Evolutionary conservation across 2,797 vertebrate genomes (phyloP).

Genomic region (Serranus cabrilla): DNA sequence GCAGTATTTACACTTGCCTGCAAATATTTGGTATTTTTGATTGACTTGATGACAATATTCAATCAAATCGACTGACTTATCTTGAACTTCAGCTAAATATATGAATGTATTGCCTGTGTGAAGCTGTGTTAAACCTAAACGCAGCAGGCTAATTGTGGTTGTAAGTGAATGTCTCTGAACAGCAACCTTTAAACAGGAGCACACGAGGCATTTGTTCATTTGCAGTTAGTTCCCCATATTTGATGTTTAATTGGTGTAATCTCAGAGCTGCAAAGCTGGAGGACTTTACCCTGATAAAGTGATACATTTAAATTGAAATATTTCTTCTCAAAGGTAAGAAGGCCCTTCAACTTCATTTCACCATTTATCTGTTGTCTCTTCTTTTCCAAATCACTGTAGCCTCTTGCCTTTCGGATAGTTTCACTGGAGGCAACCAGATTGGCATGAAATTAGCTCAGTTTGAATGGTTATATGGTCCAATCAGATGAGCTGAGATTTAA

Average conservation of each 20-base stretch:
- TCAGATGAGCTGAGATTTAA: constrained; percentile 86
- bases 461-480: constrained; percentile 82
- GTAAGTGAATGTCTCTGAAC: constrained; percentile 15
- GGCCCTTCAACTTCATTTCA: constrained; percentile 73
- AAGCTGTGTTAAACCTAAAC: constrained; percentile 2
- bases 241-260: constrained; percentile 84
- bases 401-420: constrained; percentile 78
- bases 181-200: constrained; percentile 44
- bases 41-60: not conserved
- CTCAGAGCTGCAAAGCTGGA: constrained; percentile 69
- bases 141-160: constrained; percentile 16
- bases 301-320: constrained; percentile 86
- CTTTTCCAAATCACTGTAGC: constrained; percentile 77
- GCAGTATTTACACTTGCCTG: not conserved
- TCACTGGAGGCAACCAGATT: constrained; percentile 82
- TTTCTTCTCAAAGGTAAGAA: constrained; percentile 80
- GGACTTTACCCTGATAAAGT: constrained; percentile 76
- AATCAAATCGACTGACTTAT: not conserved
- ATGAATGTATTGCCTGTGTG: constrained; percentile 11
- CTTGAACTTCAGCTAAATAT: not conserved
- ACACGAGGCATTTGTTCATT: constrained; percentile 54
- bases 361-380: constrained; percentile 84
- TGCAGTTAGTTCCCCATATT: constrained; percentile 68
- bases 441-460: constrained; percentile 87
- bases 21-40: not conserved